Evolutionary conservation across 2,888 invertebrate genomes (phyloP).

Genomic region (Parthenolecanium corni): DNA sequence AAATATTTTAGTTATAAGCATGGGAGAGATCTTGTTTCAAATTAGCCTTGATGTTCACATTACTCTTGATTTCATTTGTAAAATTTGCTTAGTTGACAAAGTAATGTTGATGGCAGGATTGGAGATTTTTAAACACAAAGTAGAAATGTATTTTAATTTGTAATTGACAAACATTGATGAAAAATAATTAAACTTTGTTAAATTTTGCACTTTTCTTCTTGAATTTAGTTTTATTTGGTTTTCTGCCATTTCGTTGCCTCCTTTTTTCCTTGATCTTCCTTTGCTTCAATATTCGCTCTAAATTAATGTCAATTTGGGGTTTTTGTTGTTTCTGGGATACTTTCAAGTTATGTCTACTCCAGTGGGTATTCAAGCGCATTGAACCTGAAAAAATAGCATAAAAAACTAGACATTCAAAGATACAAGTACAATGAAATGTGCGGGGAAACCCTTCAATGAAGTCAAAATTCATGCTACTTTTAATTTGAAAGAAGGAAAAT

Average conservation of each 20-base stretch:
- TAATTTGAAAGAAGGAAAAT: too few species aligned
- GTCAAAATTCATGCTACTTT: too few species aligned
- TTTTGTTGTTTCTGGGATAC: slow-evolving; percentile 46
- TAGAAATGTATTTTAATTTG: not conserved
- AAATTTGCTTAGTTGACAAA: slow-evolving; percentile 10
- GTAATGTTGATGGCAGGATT: too few species aligned
- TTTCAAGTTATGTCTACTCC: slow-evolving; percentile 69
- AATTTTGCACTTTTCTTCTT: slow-evolving; percentile 31
- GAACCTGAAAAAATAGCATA: slow-evolving; percentile 24
- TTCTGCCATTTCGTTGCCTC: slow-evolving; percentile 32
- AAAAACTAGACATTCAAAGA: not conserved
- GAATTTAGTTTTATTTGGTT: slow-evolving; percentile 31
- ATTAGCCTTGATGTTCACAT: too few species aligned
- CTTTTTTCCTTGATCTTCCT: slow-evolving; percentile 33
- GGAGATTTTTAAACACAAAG: too few species aligned
- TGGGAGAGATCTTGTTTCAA: too few species aligned
- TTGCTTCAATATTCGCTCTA: slow-evolving; percentile 34
- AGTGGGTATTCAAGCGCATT: slow-evolving; percentile 48
- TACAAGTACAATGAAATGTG: too few species aligned
- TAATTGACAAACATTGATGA: not conserved
- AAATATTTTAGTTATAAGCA: slow-evolving; percentile 53
- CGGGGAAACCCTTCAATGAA: too few species aligned
- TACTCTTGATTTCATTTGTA: too few species aligned
- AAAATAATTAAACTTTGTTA: slow-evolving; percentile 29
- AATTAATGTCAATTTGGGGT: slow-evolving; percentile 32